phyloP scores from a whole-genome alignment of 2,113 vertebrate genomes.

The Malurus elegans region DNA sequence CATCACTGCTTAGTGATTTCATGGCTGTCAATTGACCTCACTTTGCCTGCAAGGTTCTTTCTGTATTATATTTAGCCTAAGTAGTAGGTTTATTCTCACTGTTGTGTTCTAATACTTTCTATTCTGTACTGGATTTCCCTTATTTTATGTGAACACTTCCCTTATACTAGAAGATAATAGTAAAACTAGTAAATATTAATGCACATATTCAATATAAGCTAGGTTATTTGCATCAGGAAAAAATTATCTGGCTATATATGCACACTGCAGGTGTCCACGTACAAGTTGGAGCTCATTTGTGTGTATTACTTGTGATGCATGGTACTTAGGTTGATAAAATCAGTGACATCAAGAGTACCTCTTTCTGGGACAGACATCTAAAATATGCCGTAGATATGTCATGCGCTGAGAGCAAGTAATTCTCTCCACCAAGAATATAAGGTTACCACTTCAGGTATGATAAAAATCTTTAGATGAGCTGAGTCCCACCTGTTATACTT shows the following conservation, averaged over 20 bases:
- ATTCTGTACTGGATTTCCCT: background rate
- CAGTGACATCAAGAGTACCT: background rate
- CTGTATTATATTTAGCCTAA: background rate
- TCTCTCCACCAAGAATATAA: background rate
- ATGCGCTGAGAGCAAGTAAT: background rate
- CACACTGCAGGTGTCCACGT: background rate
- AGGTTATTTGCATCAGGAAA: background rate
- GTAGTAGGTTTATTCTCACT: background rate
- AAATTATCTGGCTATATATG: background rate
- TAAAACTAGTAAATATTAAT: background rate
- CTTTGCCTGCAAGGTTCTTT: background rate
- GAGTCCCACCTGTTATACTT: background rate
- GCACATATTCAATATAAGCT: background rate
- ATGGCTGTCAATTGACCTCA: background rate
- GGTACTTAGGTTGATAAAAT: background rate
- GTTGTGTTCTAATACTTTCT: background rate
- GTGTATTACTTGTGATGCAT: background rate
- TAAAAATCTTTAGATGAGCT: background rate
- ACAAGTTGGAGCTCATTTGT: background rate
- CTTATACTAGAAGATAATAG: background rate
- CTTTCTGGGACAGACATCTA: background rate
- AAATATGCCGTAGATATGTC: background rate
- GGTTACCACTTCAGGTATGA: background rate
- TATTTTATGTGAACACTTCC: background rate
- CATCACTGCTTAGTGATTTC: background rate